These are phyloP conservation scores for Drosophila infuscata DNA, from an alignment of 2,888 invertebrate genomes.

Conservation along the genomic window DNA sequence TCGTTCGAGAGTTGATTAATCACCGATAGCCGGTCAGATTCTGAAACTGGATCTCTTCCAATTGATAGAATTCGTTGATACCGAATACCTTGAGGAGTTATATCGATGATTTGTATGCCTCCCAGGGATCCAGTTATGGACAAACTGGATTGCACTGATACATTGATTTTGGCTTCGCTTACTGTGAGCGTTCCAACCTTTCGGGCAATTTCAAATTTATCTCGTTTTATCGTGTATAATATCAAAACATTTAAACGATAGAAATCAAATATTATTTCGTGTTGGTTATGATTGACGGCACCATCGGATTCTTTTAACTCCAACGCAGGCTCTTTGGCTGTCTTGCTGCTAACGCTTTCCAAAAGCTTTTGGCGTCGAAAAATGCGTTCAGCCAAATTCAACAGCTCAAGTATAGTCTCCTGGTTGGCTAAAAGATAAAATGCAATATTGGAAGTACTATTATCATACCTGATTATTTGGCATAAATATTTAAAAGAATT, in stretches of 20 bases:
- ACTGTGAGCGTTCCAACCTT: conserved; percentile 98
- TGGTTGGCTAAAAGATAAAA: conserved; percentile 90
- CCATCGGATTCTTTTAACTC: conserved; percentile 47
- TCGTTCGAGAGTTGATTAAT: conserved; percentile 83
- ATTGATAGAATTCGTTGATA: conserved; percentile 95
- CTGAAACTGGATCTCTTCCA: conserved; percentile 89
- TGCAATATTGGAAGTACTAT: neutral
- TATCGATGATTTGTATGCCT: conserved; percentile 95
- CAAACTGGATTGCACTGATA: conserved; percentile 87
- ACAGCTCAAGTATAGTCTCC: conserved; percentile 96
- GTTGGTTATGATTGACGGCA: conserved; percentile 86
- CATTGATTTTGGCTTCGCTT: conserved; percentile 95
- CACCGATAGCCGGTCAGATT: conserved; percentile 78
- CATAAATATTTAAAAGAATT: neutral
- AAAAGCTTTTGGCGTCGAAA: conserved; percentile 85
- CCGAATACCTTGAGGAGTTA: conserved; percentile 92
- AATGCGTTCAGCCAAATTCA: conserved; percentile 94
- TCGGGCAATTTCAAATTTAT: conserved; percentile 89
- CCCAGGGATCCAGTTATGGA: conserved; percentile 94
- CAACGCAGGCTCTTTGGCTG: conserved; percentile 23
- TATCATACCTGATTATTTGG: neutral
- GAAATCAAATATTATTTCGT: conserved; percentile 96
- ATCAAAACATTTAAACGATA: conserved; percentile 95
- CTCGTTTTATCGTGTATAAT: conserved; percentile 91
- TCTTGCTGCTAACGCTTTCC: conserved; percentile 18